Base-by-base conservation (phyloP, 2,797 vertebrate species). In the Chloroceryle inda region DNA sequence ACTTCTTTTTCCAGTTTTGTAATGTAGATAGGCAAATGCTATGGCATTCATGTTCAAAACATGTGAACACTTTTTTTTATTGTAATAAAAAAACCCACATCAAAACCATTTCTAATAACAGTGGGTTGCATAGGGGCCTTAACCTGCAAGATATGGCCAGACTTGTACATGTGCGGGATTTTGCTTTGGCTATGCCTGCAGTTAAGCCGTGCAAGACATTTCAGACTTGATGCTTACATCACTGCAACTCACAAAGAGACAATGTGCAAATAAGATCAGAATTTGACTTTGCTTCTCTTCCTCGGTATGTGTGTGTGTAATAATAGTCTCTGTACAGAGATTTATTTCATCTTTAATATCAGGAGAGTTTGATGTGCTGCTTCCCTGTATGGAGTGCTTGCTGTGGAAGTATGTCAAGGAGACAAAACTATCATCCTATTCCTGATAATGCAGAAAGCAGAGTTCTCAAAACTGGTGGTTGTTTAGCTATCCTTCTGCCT, bases 341-440 rank as follows among this genome's bases (percentile, higher is more conserved):
- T 86, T 76, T 94, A 75, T 93, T 94, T 90, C 20, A 84, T 87
- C 31, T 88, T 93, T 76, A 40, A 29, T 67, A 55, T 67, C 84
- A 52, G 59, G 71, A 49, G 86, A 89, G 22, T 93, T 52, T 61
- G 44, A 77, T 91, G 72, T 89, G 40, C 67, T 73, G 31, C 0
- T 10, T 67, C 52, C 89, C 61, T 80, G 61, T 89, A 93, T 68
- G 56, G 52, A 89, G 74, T 52, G 11, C 71, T 88, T 5, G 10
- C 72, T 80, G 6, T 74, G 40, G 64, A 96, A 88, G 56, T 94
- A 87, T 89, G 91, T 96, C 91, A 93, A 85, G 81, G 94, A 93
- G 89, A 91, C 64, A 91, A 79, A 91, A 24, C 45, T 76, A 50
- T 78, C 50, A 40, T 47, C 49, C 63, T 76, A 27, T 82, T 92